phyloP scores from a whole-genome alignment of 2,113 vertebrate genomes.

The Zapornia atra region DNA sequence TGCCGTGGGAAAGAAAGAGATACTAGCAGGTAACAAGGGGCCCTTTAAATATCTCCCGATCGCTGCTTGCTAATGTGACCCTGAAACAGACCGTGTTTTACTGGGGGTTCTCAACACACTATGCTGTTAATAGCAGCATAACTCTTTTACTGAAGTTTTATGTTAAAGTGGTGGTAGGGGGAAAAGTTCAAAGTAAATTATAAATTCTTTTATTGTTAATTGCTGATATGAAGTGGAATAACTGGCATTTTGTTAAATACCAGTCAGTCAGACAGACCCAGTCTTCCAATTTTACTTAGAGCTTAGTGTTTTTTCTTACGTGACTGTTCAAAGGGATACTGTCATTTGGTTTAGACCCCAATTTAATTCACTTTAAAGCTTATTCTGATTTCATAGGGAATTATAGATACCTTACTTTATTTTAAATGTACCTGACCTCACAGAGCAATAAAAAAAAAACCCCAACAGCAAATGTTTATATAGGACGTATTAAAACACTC shows the following conservation, averaged over 20 bases:
- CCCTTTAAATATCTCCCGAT: constrained; percentile 18
- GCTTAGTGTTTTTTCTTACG: neutral
- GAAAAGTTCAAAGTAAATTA: constrained; percentile 17
- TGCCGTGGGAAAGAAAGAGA: constrained; percentile 36
- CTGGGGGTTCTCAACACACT: neutral
- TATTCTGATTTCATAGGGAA: neutral
- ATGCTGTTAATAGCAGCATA: neutral
- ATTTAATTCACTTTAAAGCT: constrained; percentile 23
- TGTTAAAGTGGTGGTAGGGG: neutral
- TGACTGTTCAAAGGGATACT: neutral
- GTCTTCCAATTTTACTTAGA: constrained; percentile 17
- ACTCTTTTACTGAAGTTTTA: neutral
- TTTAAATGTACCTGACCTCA: neutral
- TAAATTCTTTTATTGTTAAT: constrained; percentile 52
- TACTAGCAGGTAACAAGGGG: constrained; percentile 38
- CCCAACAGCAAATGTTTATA: neutral
- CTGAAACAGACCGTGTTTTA: neutral
- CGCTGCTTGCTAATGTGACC: neutral
- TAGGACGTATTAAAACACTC: neutral
- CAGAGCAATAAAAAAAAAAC: neutral
- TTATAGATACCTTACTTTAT: neutral
- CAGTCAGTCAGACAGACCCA: neutral
- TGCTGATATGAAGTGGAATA: constrained; percentile 33
- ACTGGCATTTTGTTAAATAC: neutral
- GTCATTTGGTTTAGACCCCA: neutral